Evolutionary conservation across 1,140 invertebrate species (phyloP).

Genomic region (Cotesia vestalis): DNA sequence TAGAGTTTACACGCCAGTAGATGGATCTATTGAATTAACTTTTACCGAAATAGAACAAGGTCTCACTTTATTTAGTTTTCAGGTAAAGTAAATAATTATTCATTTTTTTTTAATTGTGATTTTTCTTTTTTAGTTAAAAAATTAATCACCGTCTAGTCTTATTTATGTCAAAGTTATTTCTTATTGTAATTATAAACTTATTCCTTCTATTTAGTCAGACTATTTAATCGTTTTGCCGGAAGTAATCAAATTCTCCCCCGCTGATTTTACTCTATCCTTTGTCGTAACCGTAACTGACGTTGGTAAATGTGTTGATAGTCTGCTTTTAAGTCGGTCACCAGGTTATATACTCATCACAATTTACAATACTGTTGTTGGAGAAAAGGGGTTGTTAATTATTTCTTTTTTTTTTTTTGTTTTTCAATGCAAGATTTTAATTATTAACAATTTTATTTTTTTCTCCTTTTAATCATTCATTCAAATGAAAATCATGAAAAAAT

Average conservation of each 20-base stretch:
- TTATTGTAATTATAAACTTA: too few species aligned
- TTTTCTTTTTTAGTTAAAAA: too few species aligned
- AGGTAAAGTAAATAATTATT: too few species aligned
- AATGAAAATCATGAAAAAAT: too few species aligned
- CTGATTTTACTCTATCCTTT: constrained; percentile 3
- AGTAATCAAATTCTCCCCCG: constrained; percentile 4
- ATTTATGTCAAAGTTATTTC: too few species aligned
- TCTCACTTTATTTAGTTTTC: neutral
- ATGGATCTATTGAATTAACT: constrained; percentile 25
- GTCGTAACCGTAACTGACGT: neutral
- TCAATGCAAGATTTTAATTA: too few species aligned
- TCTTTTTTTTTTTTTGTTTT: too few species aligned
- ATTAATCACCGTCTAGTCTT: too few species aligned
- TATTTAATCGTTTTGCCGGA: constrained; percentile 11
- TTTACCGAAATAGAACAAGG: neutral
- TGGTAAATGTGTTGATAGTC: neutral
- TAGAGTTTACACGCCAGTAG: constrained; percentile 42
- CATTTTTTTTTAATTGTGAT: too few species aligned
- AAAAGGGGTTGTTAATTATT: neutral
- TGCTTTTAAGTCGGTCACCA: constrained; percentile 34
- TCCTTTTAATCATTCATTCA: too few species aligned
- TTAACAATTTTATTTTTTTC: too few species aligned
- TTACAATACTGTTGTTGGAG: neutral
- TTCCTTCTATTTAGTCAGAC: neutral
- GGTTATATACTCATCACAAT: constrained; percentile 23